Evolutionary conservation across 2,888 invertebrate genomes (phyloP).

Genomic region (Caenorhabditis sp.): DNA sequence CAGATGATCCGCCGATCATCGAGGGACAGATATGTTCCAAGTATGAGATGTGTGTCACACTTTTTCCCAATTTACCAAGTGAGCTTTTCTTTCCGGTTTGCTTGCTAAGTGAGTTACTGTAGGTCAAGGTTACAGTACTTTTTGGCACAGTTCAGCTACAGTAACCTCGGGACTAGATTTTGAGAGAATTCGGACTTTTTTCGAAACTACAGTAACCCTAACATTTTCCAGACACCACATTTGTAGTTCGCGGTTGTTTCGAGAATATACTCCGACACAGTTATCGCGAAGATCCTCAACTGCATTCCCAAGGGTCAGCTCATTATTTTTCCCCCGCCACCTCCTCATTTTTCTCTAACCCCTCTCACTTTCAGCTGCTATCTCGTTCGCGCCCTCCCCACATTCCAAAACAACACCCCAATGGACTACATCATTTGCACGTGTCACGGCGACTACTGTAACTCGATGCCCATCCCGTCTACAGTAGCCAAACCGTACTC

Average conservation of each 20-base stretch:
- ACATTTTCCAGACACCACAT: conserved; percentile 35
- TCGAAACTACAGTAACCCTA: not conserved
- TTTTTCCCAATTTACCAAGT: conserved; percentile 47
- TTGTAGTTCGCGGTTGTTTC: conserved; percentile 49
- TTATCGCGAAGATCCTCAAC: conserved; percentile 30
- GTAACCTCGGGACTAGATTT: too few relatives aligned
- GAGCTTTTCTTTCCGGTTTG: not conserved
- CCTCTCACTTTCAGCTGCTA: conserved; percentile 42
- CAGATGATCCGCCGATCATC: conserved; percentile 23
- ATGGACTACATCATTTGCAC: conserved; percentile 53
- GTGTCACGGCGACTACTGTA: conserved; percentile 52
- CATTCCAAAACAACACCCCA: conserved; percentile 38
- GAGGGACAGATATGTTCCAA: conserved; percentile 50
- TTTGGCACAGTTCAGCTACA: too few relatives aligned
- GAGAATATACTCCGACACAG: conserved; percentile 44
- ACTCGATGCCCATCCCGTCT: conserved; percentile 25
- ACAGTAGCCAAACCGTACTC: conserved; percentile 22
- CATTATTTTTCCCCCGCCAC: not conserved
- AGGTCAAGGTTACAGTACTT: too few relatives aligned
- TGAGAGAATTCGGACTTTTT: not conserved
- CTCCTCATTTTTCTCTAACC: conserved; percentile 1
- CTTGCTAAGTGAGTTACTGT: too few relatives aligned
- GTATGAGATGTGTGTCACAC: conserved; percentile 43
- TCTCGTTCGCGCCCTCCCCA: conserved; percentile 45
- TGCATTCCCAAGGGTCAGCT: conserved; percentile 43